Evolutionary conservation across 2,113 vertebrate genomes (phyloP).

Genomic region (Passer domesticus): DNA sequence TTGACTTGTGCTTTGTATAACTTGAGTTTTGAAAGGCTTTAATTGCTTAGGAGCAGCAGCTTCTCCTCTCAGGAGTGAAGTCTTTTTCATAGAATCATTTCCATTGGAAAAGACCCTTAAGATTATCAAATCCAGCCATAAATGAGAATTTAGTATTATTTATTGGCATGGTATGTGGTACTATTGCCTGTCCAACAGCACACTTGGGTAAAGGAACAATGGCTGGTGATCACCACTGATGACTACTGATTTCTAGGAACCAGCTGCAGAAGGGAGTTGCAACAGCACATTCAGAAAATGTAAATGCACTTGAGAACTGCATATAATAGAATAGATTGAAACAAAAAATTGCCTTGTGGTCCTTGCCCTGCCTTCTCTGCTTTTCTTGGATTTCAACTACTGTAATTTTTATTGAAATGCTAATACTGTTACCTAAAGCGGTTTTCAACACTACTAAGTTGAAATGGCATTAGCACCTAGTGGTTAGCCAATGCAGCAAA

Average conservation of each 20-base stretch:
- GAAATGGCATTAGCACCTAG: slow-evolving; percentile 7
- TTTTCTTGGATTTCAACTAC: slow-evolving; percentile 6
- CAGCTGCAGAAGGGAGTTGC: not conserved
- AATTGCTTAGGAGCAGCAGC: not conserved
- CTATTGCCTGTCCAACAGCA: not conserved
- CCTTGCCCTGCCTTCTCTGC: not conserved
- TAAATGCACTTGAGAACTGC: not conserved
- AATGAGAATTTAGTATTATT: not conserved
- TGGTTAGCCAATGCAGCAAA: not conserved
- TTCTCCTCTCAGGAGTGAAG: not conserved
- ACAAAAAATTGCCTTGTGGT: not conserved
- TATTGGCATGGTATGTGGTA: not conserved
- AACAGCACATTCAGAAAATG: not conserved
- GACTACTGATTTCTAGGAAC: slow-evolving; percentile 17
- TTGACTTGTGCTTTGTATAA: not conserved
- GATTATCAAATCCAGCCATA: not conserved
- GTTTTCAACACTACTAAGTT: not conserved
- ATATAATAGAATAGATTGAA: not conserved
- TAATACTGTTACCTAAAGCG: not conserved
- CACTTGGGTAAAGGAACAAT: not conserved
- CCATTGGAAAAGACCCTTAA: not conserved
- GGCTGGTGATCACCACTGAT: not conserved
- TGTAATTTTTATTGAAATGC: slow-evolving; percentile 14
- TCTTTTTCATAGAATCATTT: not conserved
- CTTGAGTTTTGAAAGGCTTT: not conserved